These are phyloP conservation scores for Pogonomyrmex barbatus DNA, from an alignment of 1,140 invertebrate species.

Conservation along the genomic window DNA sequence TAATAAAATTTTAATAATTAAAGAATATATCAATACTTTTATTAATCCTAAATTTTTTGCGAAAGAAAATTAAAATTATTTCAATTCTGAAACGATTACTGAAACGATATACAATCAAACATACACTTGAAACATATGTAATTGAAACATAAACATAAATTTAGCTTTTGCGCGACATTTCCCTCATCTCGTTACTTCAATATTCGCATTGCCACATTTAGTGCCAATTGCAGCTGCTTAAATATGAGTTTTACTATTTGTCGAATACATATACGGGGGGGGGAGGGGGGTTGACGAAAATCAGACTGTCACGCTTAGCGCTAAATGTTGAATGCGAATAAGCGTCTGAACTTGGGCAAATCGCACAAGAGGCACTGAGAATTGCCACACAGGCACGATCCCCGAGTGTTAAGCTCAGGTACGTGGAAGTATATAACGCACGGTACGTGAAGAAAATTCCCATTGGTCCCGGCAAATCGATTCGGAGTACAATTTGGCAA, in stretches of 20 bases:
- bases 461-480: constrained; percentile 67
- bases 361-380: constrained; percentile 36
- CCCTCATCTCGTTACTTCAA: background rate
- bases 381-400: background rate
- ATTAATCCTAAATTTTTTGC: background rate
- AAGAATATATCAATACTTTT: background rate
- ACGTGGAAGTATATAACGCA: constrained; percentile 43
- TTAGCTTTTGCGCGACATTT: background rate
- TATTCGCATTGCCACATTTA: background rate
- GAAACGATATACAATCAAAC: background rate
- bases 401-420: background rate
- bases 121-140: background rate
- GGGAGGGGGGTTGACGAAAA: background rate
- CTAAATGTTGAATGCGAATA: constrained; percentile 53
- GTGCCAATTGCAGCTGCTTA: constrained; percentile 24
- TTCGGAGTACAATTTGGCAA: constrained; percentile 72
- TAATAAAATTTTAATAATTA: background rate
- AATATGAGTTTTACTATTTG: constrained; percentile 7
- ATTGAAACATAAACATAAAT: background rate
- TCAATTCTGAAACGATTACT: background rate
- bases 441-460: constrained; percentile 72
- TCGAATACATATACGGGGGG: background rate
- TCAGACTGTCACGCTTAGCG: constrained; percentile 24
- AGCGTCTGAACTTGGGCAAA: constrained; percentile 42
- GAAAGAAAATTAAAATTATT: background rate